Conservation (phyloP, 2,888 invertebrate species). For the Atrina japonica region DNA sequence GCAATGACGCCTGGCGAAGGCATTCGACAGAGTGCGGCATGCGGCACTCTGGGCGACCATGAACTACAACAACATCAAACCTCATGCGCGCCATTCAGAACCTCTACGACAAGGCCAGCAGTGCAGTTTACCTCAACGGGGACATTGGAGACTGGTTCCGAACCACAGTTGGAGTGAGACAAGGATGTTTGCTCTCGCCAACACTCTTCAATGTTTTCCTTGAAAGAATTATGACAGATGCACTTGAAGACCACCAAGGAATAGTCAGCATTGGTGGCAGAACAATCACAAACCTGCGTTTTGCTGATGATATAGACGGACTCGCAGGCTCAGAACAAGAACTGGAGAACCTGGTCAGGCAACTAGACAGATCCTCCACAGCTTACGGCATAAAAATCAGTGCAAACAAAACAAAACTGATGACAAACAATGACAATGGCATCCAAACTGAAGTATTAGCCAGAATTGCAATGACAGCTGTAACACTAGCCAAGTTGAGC, state of each 20-base stretch:
- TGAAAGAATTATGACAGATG: conserved; percentile 35
- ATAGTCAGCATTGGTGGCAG: conserved; percentile 45
- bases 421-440: conserved; percentile 1
- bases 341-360: conserved; percentile 3
- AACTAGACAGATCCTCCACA: conserved; percentile 21
- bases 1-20: conserved; percentile 36
- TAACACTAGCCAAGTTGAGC: conserved; percentile 10
- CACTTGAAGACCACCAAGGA: conserved; percentile 40
- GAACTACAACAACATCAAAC: conserved; percentile 35
- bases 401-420: conserved; percentile 18
- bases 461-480: conserved; percentile 29
- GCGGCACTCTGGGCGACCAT: conserved; percentile 31
- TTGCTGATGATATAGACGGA: conserved; percentile 42
- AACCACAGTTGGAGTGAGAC: conserved; percentile 40
- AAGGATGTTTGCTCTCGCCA: conserved; percentile 38
- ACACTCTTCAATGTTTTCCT: conserved; percentile 41
- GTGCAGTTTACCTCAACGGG: conserved; percentile 33
- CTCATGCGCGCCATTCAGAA: conserved; percentile 25
- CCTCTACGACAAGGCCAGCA: conserved; percentile 37
- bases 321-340: neutral
- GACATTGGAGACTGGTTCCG: conserved; percentile 45
- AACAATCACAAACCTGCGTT: conserved; percentile 37
- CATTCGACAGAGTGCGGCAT: conserved; percentile 40
- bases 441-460: conserved; percentile 18
- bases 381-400: conserved; percentile 19